phyloP scores from a whole-genome alignment of 1,140 invertebrate species.

The Propsilocerus akamusi region DNA sequence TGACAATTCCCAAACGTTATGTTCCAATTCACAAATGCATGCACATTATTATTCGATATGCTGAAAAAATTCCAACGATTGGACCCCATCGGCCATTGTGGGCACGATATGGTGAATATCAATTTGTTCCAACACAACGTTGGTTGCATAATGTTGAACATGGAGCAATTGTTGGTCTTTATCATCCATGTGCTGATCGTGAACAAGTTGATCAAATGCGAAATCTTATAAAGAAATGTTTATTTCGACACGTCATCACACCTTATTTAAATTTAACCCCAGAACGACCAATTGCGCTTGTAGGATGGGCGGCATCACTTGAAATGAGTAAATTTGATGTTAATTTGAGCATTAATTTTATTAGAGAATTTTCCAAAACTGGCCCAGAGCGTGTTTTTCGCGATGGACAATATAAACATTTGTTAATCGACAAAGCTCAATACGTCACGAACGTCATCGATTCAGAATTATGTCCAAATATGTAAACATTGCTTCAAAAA shows the following conservation, averaged over 20 bases:
- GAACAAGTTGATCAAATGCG: constrained; percentile 41
- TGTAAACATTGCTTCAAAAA: background rate
- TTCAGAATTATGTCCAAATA: constrained; percentile 29
- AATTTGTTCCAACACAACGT: constrained; percentile 58
- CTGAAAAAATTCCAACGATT: constrained; percentile 35
- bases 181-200: constrained; percentile 69
- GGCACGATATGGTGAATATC: constrained; percentile 67
- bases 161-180: constrained; percentile 66
- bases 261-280: constrained; percentile 40
- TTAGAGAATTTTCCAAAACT: constrained; percentile 37
- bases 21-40: constrained; percentile 48
- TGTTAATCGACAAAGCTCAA: constrained; percentile 31
- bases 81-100: constrained; percentile 23
- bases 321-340: constrained; percentile 50
- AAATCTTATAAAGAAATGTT: constrained; percentile 43
- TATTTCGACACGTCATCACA: constrained; percentile 64
- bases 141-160: constrained; percentile 79
- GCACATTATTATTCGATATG: constrained; percentile 42
- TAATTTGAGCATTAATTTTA: constrained; percentile 36
- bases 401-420: constrained; percentile 37
- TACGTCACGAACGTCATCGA: constrained; percentile 31
- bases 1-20: background rate
- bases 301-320: constrained; percentile 57
- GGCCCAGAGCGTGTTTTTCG: constrained; percentile 39
- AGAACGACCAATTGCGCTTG: constrained; percentile 49